Conservation (phyloP, 2,797 vertebrate species). For the Girardinus metallicus region DNA sequence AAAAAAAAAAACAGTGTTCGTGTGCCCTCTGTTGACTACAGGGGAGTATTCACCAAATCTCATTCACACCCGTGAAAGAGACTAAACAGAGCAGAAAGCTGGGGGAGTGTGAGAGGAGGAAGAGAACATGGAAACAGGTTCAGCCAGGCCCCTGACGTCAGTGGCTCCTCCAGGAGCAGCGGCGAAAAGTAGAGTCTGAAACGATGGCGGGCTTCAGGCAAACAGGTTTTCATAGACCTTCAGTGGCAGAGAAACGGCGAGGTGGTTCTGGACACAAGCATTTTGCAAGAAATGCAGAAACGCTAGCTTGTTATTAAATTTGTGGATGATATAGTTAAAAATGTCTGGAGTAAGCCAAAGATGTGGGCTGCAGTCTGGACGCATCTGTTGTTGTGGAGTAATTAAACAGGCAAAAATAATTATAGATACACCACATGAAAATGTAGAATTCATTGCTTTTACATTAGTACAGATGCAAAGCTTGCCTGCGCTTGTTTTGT, state of each 20-base stretch:
- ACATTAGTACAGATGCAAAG: too few relatives aligned
- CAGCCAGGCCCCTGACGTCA: constrained; percentile 46
- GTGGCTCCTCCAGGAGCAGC: constrained; percentile 12
- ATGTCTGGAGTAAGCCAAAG: not conserved
- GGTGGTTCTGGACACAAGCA: not conserved
- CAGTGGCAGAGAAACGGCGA: not conserved
- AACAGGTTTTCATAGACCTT: not conserved
- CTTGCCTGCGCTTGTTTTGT: not conserved
- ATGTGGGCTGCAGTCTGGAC: not conserved
- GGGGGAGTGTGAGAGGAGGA: constrained; percentile 58
- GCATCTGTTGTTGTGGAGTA: not conserved
- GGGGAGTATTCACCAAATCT: constrained; percentile 44
- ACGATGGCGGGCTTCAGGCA: not conserved
- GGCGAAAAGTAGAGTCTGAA: constrained; percentile 8
- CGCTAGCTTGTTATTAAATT: not conserved
- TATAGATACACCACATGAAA: not conserved
- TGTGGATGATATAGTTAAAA: not conserved
- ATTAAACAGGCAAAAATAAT: not conserved
- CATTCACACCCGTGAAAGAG: constrained; percentile 44
- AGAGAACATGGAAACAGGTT: constrained; percentile 46
- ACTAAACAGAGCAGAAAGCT: constrained; percentile 30
- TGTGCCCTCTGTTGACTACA: constrained; percentile 70
- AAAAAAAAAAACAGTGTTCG: constrained; percentile 16
- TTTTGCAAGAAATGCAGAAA: not conserved
- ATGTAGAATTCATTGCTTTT: not conserved